Conservation (phyloP, 2,888 invertebrate species). For the Mythimna ferrago region DNA sequence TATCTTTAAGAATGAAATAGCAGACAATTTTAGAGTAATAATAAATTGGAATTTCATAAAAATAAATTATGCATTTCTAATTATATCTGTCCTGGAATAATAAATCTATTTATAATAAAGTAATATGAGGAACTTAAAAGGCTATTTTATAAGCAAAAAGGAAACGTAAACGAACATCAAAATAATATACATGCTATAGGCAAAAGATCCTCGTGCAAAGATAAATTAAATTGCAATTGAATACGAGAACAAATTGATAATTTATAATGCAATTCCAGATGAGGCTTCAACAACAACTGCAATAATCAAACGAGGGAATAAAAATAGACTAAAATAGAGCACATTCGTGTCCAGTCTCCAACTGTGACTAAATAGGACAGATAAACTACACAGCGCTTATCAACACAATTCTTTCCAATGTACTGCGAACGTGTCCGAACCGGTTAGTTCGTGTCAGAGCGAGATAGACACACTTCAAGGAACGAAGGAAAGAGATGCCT, state of each 20-base stretch:
- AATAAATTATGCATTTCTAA: background rate
- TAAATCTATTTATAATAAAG: background rate
- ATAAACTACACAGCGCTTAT: slow-evolving; percentile 66
- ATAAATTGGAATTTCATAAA: background rate
- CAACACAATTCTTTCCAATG: slow-evolving; percentile 72
- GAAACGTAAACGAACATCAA: background rate
- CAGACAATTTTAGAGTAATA: background rate
- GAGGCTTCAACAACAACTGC: slow-evolving; percentile 33
- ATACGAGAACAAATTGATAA: slow-evolving; percentile 29
- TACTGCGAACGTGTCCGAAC: slow-evolving; percentile 77
- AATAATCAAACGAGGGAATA: slow-evolving; percentile 40
- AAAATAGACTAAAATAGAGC: slow-evolving; percentile 58
- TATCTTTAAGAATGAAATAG: background rate
- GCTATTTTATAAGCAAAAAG: background rate
- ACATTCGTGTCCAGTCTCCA: slow-evolving; percentile 49
- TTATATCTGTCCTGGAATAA: background rate
- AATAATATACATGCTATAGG: background rate
- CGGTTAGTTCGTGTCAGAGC: slow-evolving; percentile 75
- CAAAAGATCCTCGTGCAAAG: background rate
- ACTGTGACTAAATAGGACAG: slow-evolving; percentile 66
- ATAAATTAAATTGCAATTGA: slow-evolving; percentile 20
- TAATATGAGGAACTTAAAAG: background rate
- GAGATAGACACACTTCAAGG: slow-evolving; percentile 61
- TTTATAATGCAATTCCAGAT: slow-evolving; percentile 33
- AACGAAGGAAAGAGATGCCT: slow-evolving; percentile 70